Conservation (phyloP, 2,797 vertebrate species). For the Darevskia mixta region DNA sequence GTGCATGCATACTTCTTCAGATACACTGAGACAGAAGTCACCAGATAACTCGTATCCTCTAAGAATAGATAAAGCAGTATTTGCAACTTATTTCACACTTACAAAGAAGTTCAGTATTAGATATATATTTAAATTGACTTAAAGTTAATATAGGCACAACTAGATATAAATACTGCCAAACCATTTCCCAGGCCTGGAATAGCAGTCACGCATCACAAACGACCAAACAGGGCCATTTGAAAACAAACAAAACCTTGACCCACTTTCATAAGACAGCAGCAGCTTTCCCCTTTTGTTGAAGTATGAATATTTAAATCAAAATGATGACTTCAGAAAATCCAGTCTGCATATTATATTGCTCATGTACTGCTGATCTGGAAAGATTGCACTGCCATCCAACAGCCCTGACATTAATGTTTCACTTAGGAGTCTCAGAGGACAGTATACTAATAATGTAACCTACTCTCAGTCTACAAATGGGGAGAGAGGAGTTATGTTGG, state of each 20-base stretch:
- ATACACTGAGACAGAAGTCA: too few relatives aligned
- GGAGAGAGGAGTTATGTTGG: neutral
- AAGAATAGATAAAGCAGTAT: neutral
- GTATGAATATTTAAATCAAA: constrained; percentile 78
- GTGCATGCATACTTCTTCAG: too few relatives aligned
- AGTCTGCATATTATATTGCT: constrained; percentile 37
- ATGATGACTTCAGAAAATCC: constrained; percentile 68
- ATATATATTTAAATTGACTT: neutral
- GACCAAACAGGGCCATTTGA: constrained; percentile 67
- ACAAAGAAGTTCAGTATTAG: neutral
- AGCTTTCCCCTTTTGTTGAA: constrained; percentile 72
- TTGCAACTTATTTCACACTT: neutral
- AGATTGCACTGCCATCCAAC: constrained; percentile 38
- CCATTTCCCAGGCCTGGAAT: constrained; percentile 49
- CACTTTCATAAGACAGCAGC: constrained; percentile 74
- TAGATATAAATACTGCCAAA: constrained; percentile 45
- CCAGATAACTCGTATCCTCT: neutral
- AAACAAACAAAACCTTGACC: constrained; percentile 61
- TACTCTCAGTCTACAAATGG: constrained; percentile 55
- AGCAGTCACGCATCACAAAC: constrained; percentile 65
- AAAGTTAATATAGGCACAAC: constrained; percentile 19
- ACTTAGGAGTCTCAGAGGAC: constrained; percentile 57
- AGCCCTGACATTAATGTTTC: constrained; percentile 54
- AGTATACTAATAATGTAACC: constrained; percentile 55
- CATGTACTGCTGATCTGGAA: constrained; percentile 25